Conservation (phyloP, 2,888 invertebrate species). For the Helleia helle region DNA sequence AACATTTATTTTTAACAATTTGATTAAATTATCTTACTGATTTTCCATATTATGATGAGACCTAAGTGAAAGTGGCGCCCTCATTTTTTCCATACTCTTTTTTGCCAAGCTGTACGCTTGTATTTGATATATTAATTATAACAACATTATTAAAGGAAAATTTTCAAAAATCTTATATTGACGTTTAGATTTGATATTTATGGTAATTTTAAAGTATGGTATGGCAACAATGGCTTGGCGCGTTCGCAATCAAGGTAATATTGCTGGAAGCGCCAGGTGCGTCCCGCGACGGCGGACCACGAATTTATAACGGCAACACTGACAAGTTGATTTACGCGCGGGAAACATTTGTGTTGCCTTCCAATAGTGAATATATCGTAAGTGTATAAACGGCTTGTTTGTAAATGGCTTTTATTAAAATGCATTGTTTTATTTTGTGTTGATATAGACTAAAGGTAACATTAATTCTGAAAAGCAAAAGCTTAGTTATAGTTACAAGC, state of each 20-base stretch:
- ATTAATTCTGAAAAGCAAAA: too few relatives aligned
- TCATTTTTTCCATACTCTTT: too few relatives aligned
- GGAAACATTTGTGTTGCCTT: conserved; percentile 48
- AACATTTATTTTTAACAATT: too few relatives aligned
- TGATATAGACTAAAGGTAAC: too few relatives aligned
- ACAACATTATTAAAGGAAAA: too few relatives aligned
- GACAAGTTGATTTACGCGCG: conserved; percentile 62
- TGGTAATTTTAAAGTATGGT: neutral
- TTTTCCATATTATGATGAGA: too few relatives aligned
- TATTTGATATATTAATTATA: too few relatives aligned
- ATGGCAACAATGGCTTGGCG: neutral
- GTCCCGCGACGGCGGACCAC: conserved; percentile 42
- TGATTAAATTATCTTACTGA: too few relatives aligned
- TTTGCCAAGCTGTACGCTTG: too few relatives aligned
- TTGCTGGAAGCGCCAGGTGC: conserved; percentile 53
- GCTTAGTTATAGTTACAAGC: too few relatives aligned
- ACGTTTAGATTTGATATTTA: neutral
- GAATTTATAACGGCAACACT: conserved; percentile 64
- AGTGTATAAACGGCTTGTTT: neutral
- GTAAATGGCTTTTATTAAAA: neutral
- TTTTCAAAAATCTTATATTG: too few relatives aligned
- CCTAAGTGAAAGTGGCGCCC: too few relatives aligned
- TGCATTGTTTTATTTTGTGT: neutral
- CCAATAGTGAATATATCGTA: conserved; percentile 16
- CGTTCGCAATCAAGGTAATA: conserved; percentile 63